phyloP scores from a whole-genome alignment of 2,888 invertebrate species.

The Ellobium chinense region DNA sequence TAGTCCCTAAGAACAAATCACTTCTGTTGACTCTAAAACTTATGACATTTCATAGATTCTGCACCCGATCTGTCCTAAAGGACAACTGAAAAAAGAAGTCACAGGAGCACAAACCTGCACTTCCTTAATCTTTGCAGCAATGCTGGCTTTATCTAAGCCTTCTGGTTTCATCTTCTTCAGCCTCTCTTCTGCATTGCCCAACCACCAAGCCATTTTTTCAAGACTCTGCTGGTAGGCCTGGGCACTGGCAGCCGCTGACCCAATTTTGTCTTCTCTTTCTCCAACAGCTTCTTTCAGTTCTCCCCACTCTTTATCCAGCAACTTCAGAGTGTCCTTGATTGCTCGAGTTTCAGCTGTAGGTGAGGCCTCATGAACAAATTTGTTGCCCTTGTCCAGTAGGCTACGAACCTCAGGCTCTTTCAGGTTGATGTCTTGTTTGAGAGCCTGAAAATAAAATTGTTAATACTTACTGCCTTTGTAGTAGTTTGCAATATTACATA shows the following conservation, averaged over 20 bases:
- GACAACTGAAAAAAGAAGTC: too few species aligned
- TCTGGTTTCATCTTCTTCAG: conserved; percentile 83
- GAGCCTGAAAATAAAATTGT: conserved; percentile 53
- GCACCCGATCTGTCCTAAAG: too few species aligned
- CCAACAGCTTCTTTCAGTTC: conserved; percentile 92
- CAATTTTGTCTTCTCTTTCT: conserved; percentile 81
- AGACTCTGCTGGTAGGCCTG: conserved; percentile 90
- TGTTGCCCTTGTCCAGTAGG: conserved; percentile 93
- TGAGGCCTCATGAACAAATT: conserved; percentile 79
- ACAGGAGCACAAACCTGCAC: conserved; percentile 85
- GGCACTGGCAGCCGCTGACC: conserved; percentile 83
- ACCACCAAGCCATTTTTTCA: conserved; percentile 85
- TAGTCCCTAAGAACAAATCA: too few species aligned
- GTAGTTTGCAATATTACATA: neutral
- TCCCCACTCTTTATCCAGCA: conserved; percentile 94
- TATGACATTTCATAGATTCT: too few species aligned
- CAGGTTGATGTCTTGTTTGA: conserved; percentile 67
- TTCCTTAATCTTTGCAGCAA: conserved; percentile 92
- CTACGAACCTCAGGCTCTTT: conserved; percentile 69
- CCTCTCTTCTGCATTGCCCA: conserved; percentile 91
- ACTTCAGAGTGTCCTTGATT: conserved; percentile 87
- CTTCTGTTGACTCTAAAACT: too few species aligned
- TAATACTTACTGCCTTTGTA: neutral
- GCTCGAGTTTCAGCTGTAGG: conserved; percentile 81
- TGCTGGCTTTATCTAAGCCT: conserved; percentile 86